Base-by-base conservation (phyloP, 2,797 vertebrate genomes). In the Myripristis murdjan region DNA sequence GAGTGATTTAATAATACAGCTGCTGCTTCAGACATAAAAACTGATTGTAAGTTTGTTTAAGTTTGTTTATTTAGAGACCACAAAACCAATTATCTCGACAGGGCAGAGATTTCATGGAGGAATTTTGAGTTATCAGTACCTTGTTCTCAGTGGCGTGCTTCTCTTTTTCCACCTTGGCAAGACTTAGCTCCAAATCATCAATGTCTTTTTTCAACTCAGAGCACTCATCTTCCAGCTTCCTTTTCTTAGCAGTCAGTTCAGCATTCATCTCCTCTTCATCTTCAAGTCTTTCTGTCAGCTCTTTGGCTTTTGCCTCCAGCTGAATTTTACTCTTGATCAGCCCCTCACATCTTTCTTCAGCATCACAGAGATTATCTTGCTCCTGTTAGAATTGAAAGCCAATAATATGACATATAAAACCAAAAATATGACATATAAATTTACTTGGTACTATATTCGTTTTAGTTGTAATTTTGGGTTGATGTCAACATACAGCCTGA, bases 101-200 rank as follows among this genome's bases (percentile, higher is more conserved):
- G n/a, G n/a, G n/a, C n/a, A n/a, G n/a, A n/a, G n/a, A n/a, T n/a
- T n/a, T n/a, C n/a, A n/a, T n/a, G n/a, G n/a, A n/a, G n/a, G n/a
- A n/a, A n/a, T n/a, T n/a, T n/a, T n/a, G n/a, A n/a, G n/a, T n/a
- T n/a, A n/a, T n/a, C 18, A 49, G 37, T 81, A 95, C 95, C 93
- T 96, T 96, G 81, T 96, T 96, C 73, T 96, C 95, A 0, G 95
- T 96, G 28, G 95, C 95, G 0, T 96, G 95, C 59, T 96, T 96
- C 79, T 96, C 95, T 71, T 96, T 96, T 64, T 97, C 97, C 89
- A 97, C 96, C 75, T 97, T 97, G 44, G 96, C 96, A 82, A 97
- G 20, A 0, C 96, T 92, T 52, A 97, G 64, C 87, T 96, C 95
- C 23, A 97, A 91, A 64, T 97, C 95, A 66, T 97, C 96, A 5